A percentile compares a stretch with the other conserved stretches of the same genome.
Conservation (phyloP, 35 echinoderm and acorn worm genomes). For the Heliocidaris erythrogramma region DNA sequence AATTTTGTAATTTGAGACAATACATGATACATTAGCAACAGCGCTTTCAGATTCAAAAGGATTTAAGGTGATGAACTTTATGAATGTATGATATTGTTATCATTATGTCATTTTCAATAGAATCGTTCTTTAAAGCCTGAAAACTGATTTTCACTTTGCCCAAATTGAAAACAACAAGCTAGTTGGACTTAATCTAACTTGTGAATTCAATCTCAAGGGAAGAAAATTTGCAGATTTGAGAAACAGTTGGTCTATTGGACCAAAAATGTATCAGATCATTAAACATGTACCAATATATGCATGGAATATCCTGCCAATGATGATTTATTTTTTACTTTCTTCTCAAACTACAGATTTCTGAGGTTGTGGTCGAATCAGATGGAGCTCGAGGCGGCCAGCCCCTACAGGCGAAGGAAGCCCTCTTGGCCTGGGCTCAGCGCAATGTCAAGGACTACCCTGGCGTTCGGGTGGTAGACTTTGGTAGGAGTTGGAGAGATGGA, state of each 20-base stretch:
- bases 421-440: slow-evolving; percentile 79
- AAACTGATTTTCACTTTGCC: too few species aligned
- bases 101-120: too few species aligned
- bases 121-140: too few species aligned
- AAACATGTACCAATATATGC: not conserved
- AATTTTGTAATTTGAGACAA: too few species aligned
- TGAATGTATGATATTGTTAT: too few species aligned
- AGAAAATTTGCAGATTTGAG: not conserved
- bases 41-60: too few species aligned
- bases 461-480: slow-evolving; percentile 84
- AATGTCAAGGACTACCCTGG: slow-evolving; percentile 82
- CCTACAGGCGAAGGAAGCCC: slow-evolving; percentile 78
- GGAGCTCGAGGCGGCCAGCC: slow-evolving; percentile 54
- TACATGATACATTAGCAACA: too few species aligned
- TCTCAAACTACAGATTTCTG: slow-evolving; percentile 78
- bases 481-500: slow-evolving; percentile 92
- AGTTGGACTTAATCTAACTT: not conserved
- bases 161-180: too few species aligned
- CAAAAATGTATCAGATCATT: too few species aligned
- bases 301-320: not conserved
- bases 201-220: not conserved
- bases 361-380: slow-evolving; percentile 66
- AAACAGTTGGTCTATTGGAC: too few species aligned
- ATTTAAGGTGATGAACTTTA: too few species aligned
- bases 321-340: not conserved